phyloP scores from a whole-genome alignment of 2,888 invertebrate species.

The Electrophaes corylata region DNA sequence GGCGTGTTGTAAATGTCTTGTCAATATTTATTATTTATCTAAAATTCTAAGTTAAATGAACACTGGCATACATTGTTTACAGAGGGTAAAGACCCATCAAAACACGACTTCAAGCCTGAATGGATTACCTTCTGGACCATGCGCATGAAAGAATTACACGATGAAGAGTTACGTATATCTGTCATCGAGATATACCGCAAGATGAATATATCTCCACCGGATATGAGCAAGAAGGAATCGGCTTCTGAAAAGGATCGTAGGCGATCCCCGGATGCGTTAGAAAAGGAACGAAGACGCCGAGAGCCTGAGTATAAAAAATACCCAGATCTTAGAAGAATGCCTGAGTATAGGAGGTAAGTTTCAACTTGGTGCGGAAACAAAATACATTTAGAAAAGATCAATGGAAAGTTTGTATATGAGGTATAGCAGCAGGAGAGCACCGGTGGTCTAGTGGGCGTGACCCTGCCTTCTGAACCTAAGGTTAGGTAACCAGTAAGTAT shows the following conservation, averaged over 20 bases:
- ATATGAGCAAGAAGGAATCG: slow-evolving; percentile 40
- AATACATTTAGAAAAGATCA: too few species aligned
- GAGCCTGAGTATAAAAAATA: slow-evolving; percentile 26
- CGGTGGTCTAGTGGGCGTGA: too few species aligned
- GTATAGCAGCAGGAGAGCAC: too few species aligned
- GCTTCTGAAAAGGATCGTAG: slow-evolving; percentile 24
- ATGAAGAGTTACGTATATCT: slow-evolving; percentile 86
- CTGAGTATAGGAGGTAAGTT: slow-evolving; percentile 36
- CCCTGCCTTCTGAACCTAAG: too few species aligned
- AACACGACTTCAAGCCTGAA: slow-evolving; percentile 94
- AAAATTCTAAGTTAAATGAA: too few species aligned
- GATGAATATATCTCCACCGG: slow-evolving; percentile 74
- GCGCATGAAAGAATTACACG: slow-evolving; percentile 91
- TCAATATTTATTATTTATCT: too few species aligned
- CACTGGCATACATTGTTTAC: slow-evolving; percentile 25
- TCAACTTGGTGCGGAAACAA: too few species aligned
- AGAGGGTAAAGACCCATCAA: slow-evolving; percentile 89
- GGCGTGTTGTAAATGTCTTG: too few species aligned
- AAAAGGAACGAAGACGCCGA: slow-evolving; percentile 3
- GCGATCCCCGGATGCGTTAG: slow-evolving; percentile 22
- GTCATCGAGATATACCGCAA: slow-evolving; percentile 88
- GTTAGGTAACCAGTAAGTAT: too few species aligned
- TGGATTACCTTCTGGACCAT: slow-evolving; percentile 95
- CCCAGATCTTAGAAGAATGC: slow-evolving; percentile 36
- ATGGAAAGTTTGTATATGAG: too few species aligned